Evolutionary conservation across 2,113 vertebrate genomes (phyloP).

Genomic region (Hydrolagus affinis): DNA sequence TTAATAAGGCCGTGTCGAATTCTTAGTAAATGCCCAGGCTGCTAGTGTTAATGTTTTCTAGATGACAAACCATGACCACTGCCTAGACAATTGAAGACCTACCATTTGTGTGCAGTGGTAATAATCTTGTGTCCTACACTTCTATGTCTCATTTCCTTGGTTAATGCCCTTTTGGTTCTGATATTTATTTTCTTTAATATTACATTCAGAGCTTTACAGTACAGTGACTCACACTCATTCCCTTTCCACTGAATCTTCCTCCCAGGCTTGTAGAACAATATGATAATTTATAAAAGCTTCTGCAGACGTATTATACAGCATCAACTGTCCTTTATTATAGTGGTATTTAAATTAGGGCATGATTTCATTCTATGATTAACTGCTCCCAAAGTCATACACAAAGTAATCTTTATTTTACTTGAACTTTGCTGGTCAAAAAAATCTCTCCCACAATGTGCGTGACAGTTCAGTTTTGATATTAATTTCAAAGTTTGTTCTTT

Average conservation of each 20-base stretch:
- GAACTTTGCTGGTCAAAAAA: not conserved
- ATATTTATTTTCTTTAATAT: slow-evolving; percentile 70
- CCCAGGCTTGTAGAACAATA: slow-evolving; percentile 62
- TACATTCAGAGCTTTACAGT: slow-evolving; percentile 48
- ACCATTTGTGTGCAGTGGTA: slow-evolving; percentile 41
- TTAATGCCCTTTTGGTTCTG: slow-evolving; percentile 61
- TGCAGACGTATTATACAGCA: not conserved
- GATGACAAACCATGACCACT: slow-evolving; percentile 4
- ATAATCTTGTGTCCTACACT: slow-evolving; percentile 48
- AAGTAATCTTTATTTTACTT: slow-evolving; percentile 24
- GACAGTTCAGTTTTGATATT: not conserved
- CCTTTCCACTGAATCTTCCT: slow-evolving; percentile 49
- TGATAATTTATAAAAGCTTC: slow-evolving; percentile 56
- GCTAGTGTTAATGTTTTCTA: slow-evolving; percentile 15
- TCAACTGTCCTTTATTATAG: slow-evolving; percentile 9
- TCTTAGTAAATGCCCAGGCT: not conserved
- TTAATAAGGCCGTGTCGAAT: slow-evolving; percentile 18
- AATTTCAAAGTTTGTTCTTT: not conserved
- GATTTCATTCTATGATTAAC: not conserved
- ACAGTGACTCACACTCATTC: slow-evolving; percentile 67
- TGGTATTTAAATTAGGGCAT: slow-evolving; percentile 14
- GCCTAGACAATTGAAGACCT: not conserved
- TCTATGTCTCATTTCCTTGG: slow-evolving; percentile 68
- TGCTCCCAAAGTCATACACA: not conserved
- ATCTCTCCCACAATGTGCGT: not conserved